phyloP scores from a whole-genome alignment of 1,140 invertebrate genomes.

The Oedothorax gibbosus region DNA sequence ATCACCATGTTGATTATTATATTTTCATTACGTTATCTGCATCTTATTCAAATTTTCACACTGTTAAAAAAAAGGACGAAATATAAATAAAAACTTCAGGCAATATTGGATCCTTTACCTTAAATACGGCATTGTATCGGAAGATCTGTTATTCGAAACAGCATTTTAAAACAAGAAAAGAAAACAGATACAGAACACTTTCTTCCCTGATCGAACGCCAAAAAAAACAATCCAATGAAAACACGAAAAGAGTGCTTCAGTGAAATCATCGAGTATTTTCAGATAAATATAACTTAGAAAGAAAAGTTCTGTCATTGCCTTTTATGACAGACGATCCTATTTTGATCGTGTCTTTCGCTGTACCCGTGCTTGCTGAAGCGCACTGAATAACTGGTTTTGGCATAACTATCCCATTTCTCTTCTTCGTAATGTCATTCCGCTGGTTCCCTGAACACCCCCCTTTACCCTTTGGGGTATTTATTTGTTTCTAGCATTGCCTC shows the following conservation, averaged over 20 bases:
- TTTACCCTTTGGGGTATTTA: slow-evolving; percentile 21
- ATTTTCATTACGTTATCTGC: slow-evolving; percentile 17
- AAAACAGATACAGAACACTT: neutral
- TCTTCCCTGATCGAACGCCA: slow-evolving; percentile 27
- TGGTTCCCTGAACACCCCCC: neutral
- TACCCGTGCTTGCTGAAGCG: slow-evolving; percentile 20
- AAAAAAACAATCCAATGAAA: slow-evolving; percentile 22
- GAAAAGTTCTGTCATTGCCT: slow-evolving; percentile 59
- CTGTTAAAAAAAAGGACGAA: neutral
- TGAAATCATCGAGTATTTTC: slow-evolving; percentile 53
- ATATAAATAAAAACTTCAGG: neutral
- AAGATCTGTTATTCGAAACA: slow-evolving; percentile 47
- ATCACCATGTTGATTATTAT: slow-evolving; percentile 12
- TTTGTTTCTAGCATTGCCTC: slow-evolving; percentile 21
- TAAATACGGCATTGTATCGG: slow-evolving; percentile 13
- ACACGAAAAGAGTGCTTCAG: slow-evolving; percentile 19
- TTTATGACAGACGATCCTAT: slow-evolving; percentile 57
- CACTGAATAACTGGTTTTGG: slow-evolving; percentile 56
- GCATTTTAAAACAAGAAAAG: neutral
- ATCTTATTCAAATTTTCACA: neutral
- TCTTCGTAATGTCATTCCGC: slow-evolving; percentile 51
- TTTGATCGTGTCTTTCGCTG: slow-evolving; percentile 41
- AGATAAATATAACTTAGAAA: slow-evolving; percentile 51
- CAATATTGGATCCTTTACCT: neutral
- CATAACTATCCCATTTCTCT: slow-evolving; percentile 59